Base-by-base conservation (phyloP, 2,888 invertebrate genomes). In the Apodemia hepburni region DNA sequence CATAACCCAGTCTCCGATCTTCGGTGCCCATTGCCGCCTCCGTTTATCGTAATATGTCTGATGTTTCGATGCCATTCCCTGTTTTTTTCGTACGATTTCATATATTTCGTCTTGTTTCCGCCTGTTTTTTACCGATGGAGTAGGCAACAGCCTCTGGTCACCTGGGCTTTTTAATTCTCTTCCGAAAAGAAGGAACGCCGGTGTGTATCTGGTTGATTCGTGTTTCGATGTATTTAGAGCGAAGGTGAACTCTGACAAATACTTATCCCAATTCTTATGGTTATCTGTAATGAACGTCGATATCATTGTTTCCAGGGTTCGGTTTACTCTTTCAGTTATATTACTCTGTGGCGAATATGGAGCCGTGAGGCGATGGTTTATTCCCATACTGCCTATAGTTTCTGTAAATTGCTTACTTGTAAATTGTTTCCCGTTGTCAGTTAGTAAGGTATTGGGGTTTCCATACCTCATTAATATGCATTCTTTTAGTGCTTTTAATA, bases 301-400 rank as follows among this genome's bases (percentile, higher is more conserved):
- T 7, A 78, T 70, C 61, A 71, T 73, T 3, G 73, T 72, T 11
- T 74, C 69, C 0, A 80, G 62, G 0, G 74, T 73, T 27, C 73
- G 61, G 63, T 79, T 79, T 0, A 73, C 70, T 0, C 76, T 63
- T 61, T 81, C 80, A 0, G 75, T 75, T 3, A 76, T 74, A 62
- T 80, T 79, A 1, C 66, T 65, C 67, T 80, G 79, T 0, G 80
- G 76, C 18, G 75, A 72, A 63, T 80, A 78, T 12, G 65, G 59
- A 5, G 69, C 68, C 0, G 69, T 70, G 11, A 62, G 67, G 69
- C 66, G 67, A 11, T 66, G 38, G 15, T 65, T 18, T 1, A 33
- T n/a, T 6, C 63, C 63, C n/a, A 65, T 67, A 0, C 61, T 65
- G 0, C 49, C 22, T 7, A 51, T 47, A 1, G 64, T 60, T 58